Conservation (phyloP, 2,888 invertebrate species). For the Poecilus cupreus region DNA sequence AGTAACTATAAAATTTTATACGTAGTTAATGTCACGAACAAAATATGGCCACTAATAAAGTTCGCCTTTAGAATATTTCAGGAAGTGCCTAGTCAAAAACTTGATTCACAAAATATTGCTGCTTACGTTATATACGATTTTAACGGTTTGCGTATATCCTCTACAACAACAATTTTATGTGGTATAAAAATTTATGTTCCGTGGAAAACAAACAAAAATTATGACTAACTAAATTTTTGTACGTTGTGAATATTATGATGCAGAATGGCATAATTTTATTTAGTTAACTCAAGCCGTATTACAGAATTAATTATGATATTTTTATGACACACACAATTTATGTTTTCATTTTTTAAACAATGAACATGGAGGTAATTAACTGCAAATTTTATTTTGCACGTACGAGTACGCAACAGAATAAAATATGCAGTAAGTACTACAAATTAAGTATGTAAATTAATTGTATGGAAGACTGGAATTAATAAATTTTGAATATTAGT, state of each 20-base stretch:
- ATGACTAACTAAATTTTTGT: not conserved
- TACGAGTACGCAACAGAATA: too few species aligned
- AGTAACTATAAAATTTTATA: constrained; percentile 49
- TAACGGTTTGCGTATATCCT: constrained; percentile 30
- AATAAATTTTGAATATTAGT: too few species aligned
- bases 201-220: constrained; percentile 48
- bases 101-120: constrained; percentile 45
- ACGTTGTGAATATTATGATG: not conserved
- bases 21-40: constrained; percentile 28
- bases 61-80: constrained; percentile 31
- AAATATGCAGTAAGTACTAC: too few species aligned
- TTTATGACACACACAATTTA: not conserved
- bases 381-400: too few species aligned
- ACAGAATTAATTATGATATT: not conserved
- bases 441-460: too few species aligned
- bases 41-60: constrained; percentile 46
- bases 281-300: not conserved
- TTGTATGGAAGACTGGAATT: too few species aligned
- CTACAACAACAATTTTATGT: constrained; percentile 29
- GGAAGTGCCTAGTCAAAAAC: constrained; percentile 44
- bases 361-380: not conserved
- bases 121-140: not conserved
- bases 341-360: not conserved
- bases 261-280: not conserved
- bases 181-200: constrained; percentile 47